Evolutionary conservation across 2,797 vertebrate species (phyloP).

Genomic region (Calcarius lapponicus): DNA sequence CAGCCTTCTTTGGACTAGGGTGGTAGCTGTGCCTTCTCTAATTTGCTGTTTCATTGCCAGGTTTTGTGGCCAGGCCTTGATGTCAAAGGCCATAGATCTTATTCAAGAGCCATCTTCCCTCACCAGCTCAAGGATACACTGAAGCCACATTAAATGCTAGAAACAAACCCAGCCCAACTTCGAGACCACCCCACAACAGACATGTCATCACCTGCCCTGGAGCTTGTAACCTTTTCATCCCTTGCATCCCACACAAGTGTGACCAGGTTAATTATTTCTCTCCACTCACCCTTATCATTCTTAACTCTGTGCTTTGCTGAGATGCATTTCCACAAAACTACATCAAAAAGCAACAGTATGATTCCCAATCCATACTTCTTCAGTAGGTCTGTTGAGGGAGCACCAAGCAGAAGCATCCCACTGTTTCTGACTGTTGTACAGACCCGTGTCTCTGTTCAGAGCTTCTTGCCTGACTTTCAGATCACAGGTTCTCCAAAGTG

Average conservation of each 20-base stretch:
- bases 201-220: background rate
- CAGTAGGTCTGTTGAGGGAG: background rate
- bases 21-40: background rate
- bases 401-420: fast-evolving
- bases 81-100: background rate
- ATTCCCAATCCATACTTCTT: background rate
- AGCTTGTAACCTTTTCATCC: fast-evolving
- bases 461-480: background rate
- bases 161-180: background rate
- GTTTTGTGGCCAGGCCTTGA: background rate
- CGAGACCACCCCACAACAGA: background rate
- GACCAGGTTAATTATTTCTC: background rate
- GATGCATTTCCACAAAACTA: background rate
- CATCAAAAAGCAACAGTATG: background rate
- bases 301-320: background rate
- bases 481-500: background rate
- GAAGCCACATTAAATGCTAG: background rate
- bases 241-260: fast-evolving
- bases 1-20: background rate
- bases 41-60: background rate
- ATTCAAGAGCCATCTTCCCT: background rate
- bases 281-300: background rate
- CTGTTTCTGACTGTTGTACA: background rate
- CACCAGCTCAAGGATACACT: background rate
- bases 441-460: background rate